Evolutionary conservation across 2,888 invertebrate species (phyloP).

Genomic region (Morpho deidamia): DNA sequence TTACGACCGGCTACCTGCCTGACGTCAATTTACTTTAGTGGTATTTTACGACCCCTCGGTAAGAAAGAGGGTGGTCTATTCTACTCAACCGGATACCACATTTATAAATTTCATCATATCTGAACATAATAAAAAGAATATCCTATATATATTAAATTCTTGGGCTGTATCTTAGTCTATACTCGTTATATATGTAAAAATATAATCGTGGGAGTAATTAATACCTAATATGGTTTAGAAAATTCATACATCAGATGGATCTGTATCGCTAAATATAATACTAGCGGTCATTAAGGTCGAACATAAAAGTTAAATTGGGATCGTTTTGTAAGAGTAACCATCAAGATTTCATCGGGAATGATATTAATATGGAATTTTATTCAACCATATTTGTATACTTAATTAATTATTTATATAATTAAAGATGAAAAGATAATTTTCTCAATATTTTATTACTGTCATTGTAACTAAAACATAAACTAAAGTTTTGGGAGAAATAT

Average conservation of each 20-base stretch:
- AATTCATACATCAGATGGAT: slow-evolving; percentile 3
- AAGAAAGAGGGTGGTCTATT: too few species aligned
- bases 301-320: slow-evolving; percentile 17
- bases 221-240: slow-evolving; percentile 14
- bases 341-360: slow-evolving; percentile 4
- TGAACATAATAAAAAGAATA: too few species aligned
- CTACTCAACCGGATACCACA: too few species aligned
- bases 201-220: slow-evolving; percentile 21
- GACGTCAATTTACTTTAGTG: too few species aligned
- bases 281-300: slow-evolving; percentile 12
- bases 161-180: slow-evolving; percentile 1
- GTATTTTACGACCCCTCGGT: too few species aligned
- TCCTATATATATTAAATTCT: too few species aligned
- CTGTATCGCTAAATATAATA: slow-evolving; percentile 4
- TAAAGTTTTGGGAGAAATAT: background rate
- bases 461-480: background rate
- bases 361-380: slow-evolving; percentile 1
- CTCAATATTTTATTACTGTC: background rate
- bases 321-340: slow-evolving; percentile 10
- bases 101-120: too few species aligned
- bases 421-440: background rate
- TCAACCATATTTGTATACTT: slow-evolving; percentile 4
- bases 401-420: background rate
- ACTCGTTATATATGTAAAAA: slow-evolving; percentile 22
- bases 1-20: too few species aligned